Percentiles rank a stretch among this genome's conserved stretches.
phyloP scores from a whole-genome alignment of 2,113 vertebrate species.

The Petaurus breviceps region DNA sequence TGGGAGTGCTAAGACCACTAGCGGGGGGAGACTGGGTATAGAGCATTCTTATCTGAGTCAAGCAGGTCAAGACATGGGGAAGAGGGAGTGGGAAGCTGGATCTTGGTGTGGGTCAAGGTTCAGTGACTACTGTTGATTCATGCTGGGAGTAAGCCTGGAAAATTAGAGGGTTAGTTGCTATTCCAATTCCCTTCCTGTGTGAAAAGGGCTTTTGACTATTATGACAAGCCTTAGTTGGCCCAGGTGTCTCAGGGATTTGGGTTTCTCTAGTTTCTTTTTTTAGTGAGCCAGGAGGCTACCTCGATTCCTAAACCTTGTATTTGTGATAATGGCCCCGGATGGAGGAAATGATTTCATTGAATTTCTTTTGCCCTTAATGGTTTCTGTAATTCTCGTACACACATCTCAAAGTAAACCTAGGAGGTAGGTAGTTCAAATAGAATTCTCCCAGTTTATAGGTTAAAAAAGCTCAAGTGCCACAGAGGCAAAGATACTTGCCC shows the following conservation, averaged over 20 bases:
- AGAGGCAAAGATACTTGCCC: not conserved
- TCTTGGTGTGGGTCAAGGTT: not conserved
- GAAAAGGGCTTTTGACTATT: not conserved
- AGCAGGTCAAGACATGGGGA: not conserved
- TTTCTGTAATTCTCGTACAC: not conserved
- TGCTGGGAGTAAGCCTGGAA: not conserved
- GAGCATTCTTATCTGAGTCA: not conserved
- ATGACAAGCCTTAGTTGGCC: not conserved
- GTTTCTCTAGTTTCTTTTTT: not conserved
- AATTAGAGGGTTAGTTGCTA: not conserved
- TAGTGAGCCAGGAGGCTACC: not conserved
- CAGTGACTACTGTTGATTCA: not conserved
- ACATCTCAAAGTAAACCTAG: too few relatives aligned
- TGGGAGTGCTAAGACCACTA: not conserved
- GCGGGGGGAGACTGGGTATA: not conserved
- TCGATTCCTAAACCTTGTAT: not conserved
- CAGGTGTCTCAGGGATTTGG: not conserved
- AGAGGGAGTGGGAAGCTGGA: not conserved
- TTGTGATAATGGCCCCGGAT: not conserved
- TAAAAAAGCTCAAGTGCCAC: not conserved
- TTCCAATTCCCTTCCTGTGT: not conserved
- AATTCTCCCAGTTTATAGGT: not conserved
- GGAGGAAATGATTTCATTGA: not conserved
- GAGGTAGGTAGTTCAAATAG: too few relatives aligned
- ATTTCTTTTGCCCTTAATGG: not conserved